A percentile compares a stretch with the other conserved stretches of the same genome.
These are phyloP conservation scores for Invenusta paracnida DNA, from an alignment of 2,888 invertebrate genomes.

Conservation along the genomic window DNA sequence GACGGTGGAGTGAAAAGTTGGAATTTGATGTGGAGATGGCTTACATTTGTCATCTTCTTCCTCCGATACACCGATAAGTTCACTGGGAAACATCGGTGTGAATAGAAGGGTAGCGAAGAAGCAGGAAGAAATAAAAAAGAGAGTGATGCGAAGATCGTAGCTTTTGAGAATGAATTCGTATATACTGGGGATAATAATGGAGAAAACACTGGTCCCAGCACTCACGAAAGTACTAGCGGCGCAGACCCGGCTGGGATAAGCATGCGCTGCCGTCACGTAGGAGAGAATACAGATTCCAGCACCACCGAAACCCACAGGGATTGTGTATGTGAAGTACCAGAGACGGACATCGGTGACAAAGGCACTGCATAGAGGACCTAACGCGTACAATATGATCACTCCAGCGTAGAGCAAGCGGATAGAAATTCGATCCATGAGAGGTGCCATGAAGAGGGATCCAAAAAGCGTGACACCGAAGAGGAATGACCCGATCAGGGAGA, in stretches of 20 bases:
- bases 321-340: not conserved
- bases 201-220: not conserved
- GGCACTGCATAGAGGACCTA: not conserved
- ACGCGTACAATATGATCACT: not conserved
- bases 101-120: not conserved
- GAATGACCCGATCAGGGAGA: not conserved
- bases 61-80: not conserved
- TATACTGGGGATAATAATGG: not conserved
- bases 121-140: not conserved
- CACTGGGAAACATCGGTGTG: not conserved
- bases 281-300: not conserved
- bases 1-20: not conserved
- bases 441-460: not conserved
- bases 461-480: not conserved
- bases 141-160: not conserved
- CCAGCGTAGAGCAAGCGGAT: not conserved
- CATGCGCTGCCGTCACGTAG: not conserved
- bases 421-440: not conserved
- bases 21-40: not conserved
- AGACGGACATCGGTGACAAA: not conserved
- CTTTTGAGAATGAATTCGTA: not conserved
- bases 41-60: too few relatives aligned
- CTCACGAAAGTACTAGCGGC: not conserved
- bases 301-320: not conserved
- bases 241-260: not conserved